Evolutionary conservation across 2,888 invertebrate genomes (phyloP).

Genomic region (Parapristionchus giblindavisi): DNA sequence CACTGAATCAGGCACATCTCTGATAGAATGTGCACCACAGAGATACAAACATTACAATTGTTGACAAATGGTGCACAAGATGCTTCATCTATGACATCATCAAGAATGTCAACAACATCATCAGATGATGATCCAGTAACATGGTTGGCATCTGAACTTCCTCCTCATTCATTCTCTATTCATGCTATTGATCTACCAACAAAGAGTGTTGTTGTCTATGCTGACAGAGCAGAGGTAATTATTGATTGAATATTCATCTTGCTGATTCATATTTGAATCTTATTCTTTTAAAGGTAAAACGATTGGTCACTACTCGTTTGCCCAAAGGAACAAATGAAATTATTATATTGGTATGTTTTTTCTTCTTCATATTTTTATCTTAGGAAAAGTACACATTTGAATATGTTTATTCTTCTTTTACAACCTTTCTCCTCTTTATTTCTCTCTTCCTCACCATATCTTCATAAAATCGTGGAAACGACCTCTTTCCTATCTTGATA

Average conservation of each 20-base stretch:
- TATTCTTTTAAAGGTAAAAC: constrained; percentile 51
- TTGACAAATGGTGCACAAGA: no score
- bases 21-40: background rate
- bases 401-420: background rate
- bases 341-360: constrained; percentile 54
- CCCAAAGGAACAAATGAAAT: constrained; percentile 60
- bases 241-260: background rate
- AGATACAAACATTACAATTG: background rate
- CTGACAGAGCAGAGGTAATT: constrained; percentile 59
- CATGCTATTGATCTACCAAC: constrained; percentile 59
- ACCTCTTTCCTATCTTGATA: background rate
- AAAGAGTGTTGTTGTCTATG: constrained; percentile 64
- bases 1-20: background rate
- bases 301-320: constrained; percentile 53
- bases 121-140: constrained; percentile 11
- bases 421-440: background rate
- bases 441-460: constrained; percentile 2
- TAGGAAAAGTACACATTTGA: no score
- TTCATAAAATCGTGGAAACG: background rate
- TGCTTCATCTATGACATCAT: constrained; percentile 1
- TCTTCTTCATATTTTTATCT: no score
- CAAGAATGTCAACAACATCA: background rate
- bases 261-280: background rate
- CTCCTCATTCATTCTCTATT: constrained; percentile 40
- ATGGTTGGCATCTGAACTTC: constrained; percentile 23